A percentile compares a stretch with the other conserved stretches of the same genome.
Conservation (phyloP, 2,113 vertebrate genomes). For the Triplophysa rosa region DNA sequence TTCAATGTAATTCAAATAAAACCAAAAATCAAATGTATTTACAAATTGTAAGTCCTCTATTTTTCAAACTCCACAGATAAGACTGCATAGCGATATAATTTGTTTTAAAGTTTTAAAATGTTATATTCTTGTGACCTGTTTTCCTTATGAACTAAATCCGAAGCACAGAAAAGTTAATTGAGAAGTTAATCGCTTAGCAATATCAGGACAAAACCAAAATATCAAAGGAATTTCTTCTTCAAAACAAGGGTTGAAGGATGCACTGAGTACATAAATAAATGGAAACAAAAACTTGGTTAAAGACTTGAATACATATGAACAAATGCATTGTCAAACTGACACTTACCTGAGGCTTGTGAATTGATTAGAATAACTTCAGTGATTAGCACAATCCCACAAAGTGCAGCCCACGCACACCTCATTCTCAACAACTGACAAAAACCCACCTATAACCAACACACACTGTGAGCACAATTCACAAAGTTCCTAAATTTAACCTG, state of each 20-base stretch:
- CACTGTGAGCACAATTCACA: background rate
- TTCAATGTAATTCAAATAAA: too few species aligned
- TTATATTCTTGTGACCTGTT: too few species aligned
- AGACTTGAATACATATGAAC: too few species aligned
- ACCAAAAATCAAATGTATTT: background rate
- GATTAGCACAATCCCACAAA: constrained; percentile 46
- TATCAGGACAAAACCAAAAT: background rate
- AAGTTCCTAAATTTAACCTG: background rate
- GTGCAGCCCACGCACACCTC: constrained; percentile 39
- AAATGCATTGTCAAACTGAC: background rate
- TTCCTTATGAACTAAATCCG: too few species aligned
- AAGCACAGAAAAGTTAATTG: too few species aligned
- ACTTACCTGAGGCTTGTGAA: constrained; percentile 52
- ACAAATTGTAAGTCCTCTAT: too few species aligned
- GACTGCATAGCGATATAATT: too few species aligned
- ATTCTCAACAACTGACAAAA: constrained; percentile 29
- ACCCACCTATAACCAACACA: constrained; percentile 1
- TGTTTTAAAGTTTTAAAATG: too few species aligned
- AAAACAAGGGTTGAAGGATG: background rate
- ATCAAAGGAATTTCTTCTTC: background rate
- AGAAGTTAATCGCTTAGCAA: background rate
- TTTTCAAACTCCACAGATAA: background rate
- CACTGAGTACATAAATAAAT: background rate
- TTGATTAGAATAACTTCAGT: constrained; percentile 38
- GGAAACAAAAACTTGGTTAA: background rate